Conservation (phyloP, 2,888 invertebrate genomes). For the Drosophila barbarae region DNA sequence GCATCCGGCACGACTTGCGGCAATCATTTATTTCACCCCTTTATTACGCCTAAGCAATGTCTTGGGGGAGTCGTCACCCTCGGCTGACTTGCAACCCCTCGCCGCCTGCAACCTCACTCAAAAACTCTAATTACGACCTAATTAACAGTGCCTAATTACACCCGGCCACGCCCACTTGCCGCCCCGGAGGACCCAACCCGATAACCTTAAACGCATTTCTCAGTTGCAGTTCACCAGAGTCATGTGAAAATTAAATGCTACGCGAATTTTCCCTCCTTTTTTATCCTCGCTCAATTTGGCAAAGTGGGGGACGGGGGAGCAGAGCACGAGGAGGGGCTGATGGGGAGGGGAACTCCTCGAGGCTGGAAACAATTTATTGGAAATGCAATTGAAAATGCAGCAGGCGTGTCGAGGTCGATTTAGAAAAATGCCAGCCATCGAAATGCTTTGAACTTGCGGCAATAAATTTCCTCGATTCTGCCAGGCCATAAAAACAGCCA, state of each 20-base stretch:
- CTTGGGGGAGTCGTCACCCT: constrained; percentile 25
- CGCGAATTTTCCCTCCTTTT: constrained; percentile 30
- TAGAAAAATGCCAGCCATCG: constrained; percentile 43
- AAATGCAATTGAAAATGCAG: constrained; percentile 72
- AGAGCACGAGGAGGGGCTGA: too few species aligned
- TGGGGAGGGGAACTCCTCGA: constrained; percentile 16
- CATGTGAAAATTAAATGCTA: constrained; percentile 58
- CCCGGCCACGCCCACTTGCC: constrained; percentile 14
- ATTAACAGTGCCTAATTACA: constrained; percentile 39
- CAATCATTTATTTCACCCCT: constrained; percentile 21
- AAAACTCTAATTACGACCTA: constrained; percentile 39
- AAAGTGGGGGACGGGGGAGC: neutral
- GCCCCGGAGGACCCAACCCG: constrained; percentile 6
- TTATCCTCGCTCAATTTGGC: constrained; percentile 37
- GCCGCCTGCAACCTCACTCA: constrained; percentile 4
- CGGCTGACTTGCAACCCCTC: neutral
- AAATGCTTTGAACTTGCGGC: constrained; percentile 68
- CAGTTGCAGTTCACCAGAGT: constrained; percentile 46
- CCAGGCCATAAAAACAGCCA: constrained; percentile 41
- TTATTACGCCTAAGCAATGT: constrained; percentile 23
- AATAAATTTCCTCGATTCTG: constrained; percentile 59
- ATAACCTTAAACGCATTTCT: constrained; percentile 34
- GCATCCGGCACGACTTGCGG: neutral
- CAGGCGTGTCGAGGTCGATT: constrained; percentile 42
- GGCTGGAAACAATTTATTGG: constrained; percentile 49